phyloP scores from a whole-genome alignment of 2,113 vertebrate species.

The Vanacampus margaritifer region DNA sequence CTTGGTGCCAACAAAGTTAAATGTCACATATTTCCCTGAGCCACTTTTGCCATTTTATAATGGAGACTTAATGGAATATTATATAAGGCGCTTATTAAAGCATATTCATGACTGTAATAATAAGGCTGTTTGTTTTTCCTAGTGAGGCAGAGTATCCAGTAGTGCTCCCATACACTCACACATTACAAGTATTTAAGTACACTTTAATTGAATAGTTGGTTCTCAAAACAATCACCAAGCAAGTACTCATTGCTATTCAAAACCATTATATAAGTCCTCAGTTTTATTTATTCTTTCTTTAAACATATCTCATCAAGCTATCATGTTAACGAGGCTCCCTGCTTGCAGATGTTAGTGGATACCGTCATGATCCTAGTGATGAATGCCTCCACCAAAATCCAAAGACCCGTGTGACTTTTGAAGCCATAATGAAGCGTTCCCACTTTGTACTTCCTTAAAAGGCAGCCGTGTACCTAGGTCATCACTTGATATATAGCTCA shows the following conservation, averaged over 20 bases:
- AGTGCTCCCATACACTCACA: slow-evolving; percentile 28
- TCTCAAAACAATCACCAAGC: slow-evolving; percentile 15
- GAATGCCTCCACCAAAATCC: slow-evolving; percentile 20
- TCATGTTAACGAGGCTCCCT: slow-evolving; percentile 23
- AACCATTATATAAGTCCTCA: neutral
- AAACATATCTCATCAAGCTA: neutral
- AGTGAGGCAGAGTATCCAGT: slow-evolving; percentile 22
- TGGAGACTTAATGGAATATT: slow-evolving; percentile 55
- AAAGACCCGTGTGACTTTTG: slow-evolving; percentile 29
- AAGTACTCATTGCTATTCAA: slow-evolving; percentile 1
- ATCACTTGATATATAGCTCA: slow-evolving; percentile 43
- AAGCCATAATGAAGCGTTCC: slow-evolving; percentile 16
- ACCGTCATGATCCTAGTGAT: slow-evolving; percentile 22
- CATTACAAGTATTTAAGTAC: slow-evolving; percentile 1
- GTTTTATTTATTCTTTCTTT: neutral
- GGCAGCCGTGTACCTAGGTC: slow-evolving; percentile 18
- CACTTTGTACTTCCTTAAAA: slow-evolving; percentile 32
- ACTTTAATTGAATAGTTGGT: slow-evolving; percentile 11
- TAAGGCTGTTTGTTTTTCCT: slow-evolving; percentile 56
- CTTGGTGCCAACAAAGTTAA: slow-evolving; percentile 52
- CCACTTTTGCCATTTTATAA: slow-evolving; percentile 47
- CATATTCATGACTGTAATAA: slow-evolving; percentile 60
- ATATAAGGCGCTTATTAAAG: slow-evolving; percentile 49
- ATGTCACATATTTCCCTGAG: slow-evolving; percentile 66
- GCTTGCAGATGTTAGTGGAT: slow-evolving; percentile 38